These are phyloP conservation scores for Globodera ellingtonae DNA, from an alignment of 1,140 invertebrate species.

Conservation along the genomic window DNA sequence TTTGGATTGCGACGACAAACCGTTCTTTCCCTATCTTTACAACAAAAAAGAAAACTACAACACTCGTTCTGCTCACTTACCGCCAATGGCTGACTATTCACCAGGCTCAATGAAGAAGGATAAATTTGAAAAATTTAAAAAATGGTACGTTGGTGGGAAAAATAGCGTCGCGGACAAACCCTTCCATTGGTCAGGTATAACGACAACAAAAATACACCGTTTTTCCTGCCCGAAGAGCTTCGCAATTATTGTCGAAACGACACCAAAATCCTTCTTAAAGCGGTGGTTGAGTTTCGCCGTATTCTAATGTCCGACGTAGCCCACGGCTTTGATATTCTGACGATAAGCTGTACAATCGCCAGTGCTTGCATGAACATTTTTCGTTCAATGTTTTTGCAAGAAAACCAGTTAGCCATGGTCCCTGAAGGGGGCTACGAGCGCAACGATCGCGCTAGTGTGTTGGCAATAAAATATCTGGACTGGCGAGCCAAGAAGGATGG, in stretches of 20 bases:
- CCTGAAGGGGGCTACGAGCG: slow-evolving; percentile 14
- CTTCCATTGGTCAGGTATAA: not conserved
- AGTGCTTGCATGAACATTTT: slow-evolving; percentile 11
- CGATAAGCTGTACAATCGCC: not conserved
- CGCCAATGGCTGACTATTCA: not conserved
- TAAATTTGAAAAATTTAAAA: not conserved
- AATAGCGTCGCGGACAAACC: not conserved
- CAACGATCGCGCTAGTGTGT: not conserved
- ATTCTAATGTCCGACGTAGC: not conserved
- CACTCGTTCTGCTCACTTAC: not conserved
- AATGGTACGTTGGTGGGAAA: not conserved
- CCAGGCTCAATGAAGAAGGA: not conserved
- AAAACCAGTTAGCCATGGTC: slow-evolving; percentile 6
- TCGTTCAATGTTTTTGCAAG: slow-evolving; percentile 3
- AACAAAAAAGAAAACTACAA: not conserved
- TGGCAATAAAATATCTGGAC: slow-evolving; percentile 17
- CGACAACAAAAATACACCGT: not conserved
- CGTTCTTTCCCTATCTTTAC: not conserved
- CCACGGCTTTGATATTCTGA: not conserved
- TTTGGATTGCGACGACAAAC: not conserved
- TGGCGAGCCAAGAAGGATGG: not conserved
- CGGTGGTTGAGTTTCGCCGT: not conserved
- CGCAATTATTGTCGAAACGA: slow-evolving; percentile 12
- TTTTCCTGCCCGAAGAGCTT: not conserved
- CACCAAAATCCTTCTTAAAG: slow-evolving; percentile 4